Percentiles rank a stretch among this genome's conserved stretches.
These are phyloP conservation scores for Falcunculus frontatus DNA, from an alignment of 2,113 vertebrate species.

Conservation along the genomic window DNA sequence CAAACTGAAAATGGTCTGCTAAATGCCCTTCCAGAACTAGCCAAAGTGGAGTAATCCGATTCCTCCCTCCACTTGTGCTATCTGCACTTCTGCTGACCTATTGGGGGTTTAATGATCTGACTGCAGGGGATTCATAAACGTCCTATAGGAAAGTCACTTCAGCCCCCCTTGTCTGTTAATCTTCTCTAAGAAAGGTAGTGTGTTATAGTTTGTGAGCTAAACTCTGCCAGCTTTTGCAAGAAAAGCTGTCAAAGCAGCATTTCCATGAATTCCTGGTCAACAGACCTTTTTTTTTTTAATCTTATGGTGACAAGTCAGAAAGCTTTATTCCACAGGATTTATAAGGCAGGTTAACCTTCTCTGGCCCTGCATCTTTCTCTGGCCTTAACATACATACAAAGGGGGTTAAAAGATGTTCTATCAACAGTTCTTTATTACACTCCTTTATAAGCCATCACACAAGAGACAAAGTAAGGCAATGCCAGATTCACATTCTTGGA, in stretches of 20 bases:
- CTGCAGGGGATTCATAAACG: neutral
- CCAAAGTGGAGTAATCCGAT: neutral
- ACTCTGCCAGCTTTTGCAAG: neutral
- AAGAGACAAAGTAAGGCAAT: neutral
- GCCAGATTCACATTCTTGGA: neutral
- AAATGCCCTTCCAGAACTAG: slow-evolving; percentile 7
- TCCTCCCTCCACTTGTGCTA: neutral
- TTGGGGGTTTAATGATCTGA: neutral
- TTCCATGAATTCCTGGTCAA: neutral
- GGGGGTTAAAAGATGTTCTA: neutral
- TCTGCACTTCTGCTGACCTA: neutral
- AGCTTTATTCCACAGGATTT: neutral
- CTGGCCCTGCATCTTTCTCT: neutral
- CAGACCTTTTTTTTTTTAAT: neutral
- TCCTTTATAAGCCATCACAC: neutral
- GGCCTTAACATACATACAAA: neutral
- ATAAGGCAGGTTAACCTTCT: neutral
- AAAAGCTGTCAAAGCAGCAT: neutral
- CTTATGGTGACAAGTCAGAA: neutral
- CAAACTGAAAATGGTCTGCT: slow-evolving; percentile 2
- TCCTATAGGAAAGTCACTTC: neutral
- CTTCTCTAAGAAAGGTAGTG: neutral
- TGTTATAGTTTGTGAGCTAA: neutral
- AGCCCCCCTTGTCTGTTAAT: neutral
- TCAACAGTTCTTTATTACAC: neutral